Percentiles rank a stretch among this genome's conserved stretches.
Evolutionary conservation across 2,888 invertebrate species (phyloP).

Genomic region (Nowickia ferox): DNA sequence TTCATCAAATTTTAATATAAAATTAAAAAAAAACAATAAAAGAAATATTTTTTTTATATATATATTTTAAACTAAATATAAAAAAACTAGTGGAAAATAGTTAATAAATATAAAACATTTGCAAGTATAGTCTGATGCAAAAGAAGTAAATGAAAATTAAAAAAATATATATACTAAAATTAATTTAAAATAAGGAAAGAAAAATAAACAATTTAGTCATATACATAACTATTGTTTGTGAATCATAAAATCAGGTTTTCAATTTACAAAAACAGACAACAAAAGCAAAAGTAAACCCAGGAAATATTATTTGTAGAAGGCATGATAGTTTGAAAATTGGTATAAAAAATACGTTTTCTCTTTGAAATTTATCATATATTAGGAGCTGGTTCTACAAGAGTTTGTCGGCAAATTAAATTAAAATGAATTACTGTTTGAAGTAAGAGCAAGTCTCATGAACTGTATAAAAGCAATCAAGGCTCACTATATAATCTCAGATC

Average conservation of each 20-base stretch:
- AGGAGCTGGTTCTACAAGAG: no score
- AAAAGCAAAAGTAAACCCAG: constrained; percentile 18
- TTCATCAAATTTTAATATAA: constrained; percentile 54
- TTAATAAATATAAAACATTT: constrained; percentile 50
- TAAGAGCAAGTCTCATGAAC: no score
- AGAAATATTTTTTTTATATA: constrained; percentile 41
- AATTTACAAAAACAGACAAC: constrained; percentile 55
- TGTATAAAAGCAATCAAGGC: not conserved
- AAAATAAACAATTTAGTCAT: constrained; percentile 53
- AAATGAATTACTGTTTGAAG: no score
- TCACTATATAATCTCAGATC: not conserved
- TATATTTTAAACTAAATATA: constrained; percentile 43
- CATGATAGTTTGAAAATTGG: no score
- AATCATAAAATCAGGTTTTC: constrained; percentile 70
- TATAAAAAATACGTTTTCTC: no score
- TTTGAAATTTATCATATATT: no score
- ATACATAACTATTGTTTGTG: constrained; percentile 53
- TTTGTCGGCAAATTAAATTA: no score
- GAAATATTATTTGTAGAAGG: not conserved
- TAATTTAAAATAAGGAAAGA: constrained; percentile 49
- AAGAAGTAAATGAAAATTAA: constrained; percentile 53
- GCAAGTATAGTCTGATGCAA: constrained; percentile 67
- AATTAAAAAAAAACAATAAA: constrained; percentile 48
- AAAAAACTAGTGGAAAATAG: constrained; percentile 60
- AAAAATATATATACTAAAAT: constrained; percentile 35